These are phyloP conservation scores for Ambastaia sidthimunki DNA, from an alignment of 2,797 vertebrate species.

Conservation along the genomic window DNA sequence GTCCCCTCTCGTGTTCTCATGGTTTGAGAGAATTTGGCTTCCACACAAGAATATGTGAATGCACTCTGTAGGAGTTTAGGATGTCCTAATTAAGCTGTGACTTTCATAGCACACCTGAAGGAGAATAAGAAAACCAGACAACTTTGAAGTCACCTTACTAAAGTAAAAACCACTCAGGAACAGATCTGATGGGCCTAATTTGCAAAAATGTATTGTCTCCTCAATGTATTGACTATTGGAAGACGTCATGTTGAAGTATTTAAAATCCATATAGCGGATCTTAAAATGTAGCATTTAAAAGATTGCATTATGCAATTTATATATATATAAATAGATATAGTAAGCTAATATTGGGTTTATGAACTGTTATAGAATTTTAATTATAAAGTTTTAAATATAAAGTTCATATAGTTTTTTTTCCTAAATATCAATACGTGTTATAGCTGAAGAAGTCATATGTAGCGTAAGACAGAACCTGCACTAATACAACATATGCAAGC, in stretches of 20 bases:
- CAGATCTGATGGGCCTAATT: not conserved
- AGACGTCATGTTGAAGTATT: too few species aligned
- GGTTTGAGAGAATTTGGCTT: constrained; percentile 73
- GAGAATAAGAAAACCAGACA: constrained; percentile 63
- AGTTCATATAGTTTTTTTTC: not conserved
- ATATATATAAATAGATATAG: too few species aligned
- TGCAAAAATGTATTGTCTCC: not conserved
- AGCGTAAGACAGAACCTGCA: constrained; percentile 1
- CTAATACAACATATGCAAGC: constrained; percentile 39
- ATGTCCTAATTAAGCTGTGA: constrained; percentile 75
- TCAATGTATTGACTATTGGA: not conserved
- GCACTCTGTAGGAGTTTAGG: constrained; percentile 51
- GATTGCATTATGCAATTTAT: too few species aligned
- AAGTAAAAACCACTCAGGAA: constrained; percentile 2
- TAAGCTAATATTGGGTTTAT: too few species aligned
- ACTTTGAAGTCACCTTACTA: constrained; percentile 66
- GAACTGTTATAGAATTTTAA: too few species aligned
- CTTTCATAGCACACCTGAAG: constrained; percentile 72
- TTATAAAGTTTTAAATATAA: not conserved
- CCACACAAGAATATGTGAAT: constrained; percentile 73
- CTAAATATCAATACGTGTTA: not conserved
- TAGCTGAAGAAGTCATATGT: not conserved
- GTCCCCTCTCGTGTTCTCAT: constrained; percentile 67
- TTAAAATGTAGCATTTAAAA: too few species aligned
- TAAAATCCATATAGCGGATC: too few species aligned